Percentiles rank a stretch among this genome's conserved stretches.
Conservation (phyloP, 2,797 vertebrate species). For the Menidia menidia region DNA sequence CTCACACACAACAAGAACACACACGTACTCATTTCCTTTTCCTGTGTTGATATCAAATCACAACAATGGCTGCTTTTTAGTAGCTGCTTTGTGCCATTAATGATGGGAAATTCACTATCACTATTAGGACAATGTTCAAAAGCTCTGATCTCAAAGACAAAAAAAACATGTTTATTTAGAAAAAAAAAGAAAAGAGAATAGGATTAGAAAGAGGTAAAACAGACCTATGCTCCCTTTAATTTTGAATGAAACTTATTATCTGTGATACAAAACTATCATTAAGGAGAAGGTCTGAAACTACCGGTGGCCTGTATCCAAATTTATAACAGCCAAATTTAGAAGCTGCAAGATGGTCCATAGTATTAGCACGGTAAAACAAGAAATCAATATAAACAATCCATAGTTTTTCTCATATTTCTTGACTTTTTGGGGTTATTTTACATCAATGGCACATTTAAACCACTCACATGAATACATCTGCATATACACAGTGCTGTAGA, state of each 20-base stretch:
- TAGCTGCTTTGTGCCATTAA: slow-evolving; percentile 62
- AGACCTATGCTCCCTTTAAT: no score
- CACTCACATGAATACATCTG: background rate
- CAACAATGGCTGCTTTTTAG: slow-evolving; percentile 73
- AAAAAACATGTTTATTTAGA: no score
- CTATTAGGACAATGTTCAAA: slow-evolving; percentile 64
- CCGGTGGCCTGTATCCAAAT: background rate
- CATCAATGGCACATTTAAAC: background rate
- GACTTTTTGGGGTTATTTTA: background rate
- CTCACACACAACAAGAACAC: slow-evolving; percentile 5
- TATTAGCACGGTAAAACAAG: background rate
- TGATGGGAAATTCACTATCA: slow-evolving; percentile 61
- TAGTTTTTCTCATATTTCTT: background rate
- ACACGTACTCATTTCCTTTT: slow-evolving; percentile 66
- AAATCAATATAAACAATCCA: background rate
- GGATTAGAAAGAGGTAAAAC: no score
- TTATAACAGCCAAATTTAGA: background rate
- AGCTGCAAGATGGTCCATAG: background rate
- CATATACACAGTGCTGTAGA: background rate
- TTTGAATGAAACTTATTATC: no score
- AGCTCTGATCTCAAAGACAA: slow-evolving; percentile 10
- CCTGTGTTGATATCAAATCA: slow-evolving; percentile 70
- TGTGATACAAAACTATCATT: no score
- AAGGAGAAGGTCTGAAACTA: no score
- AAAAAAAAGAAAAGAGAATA: no score